Evolutionary conservation across 2,888 invertebrate genomes (phyloP).

Genomic region (Brachypterus glaber): DNA sequence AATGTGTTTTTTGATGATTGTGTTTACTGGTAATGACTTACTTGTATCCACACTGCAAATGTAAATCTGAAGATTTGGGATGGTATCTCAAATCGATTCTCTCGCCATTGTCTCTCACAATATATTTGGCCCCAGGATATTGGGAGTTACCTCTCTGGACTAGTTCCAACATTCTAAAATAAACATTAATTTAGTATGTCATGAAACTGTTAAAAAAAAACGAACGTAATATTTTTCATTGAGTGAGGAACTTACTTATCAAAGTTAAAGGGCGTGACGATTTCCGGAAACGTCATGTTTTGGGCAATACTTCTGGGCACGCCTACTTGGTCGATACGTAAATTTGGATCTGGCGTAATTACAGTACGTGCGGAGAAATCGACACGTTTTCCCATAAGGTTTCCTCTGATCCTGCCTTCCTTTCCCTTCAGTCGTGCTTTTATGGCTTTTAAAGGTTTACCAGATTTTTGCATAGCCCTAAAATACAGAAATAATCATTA

Average conservation of each 20-base stretch:
- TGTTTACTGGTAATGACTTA: constrained; percentile 20
- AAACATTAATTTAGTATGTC: constrained; percentile 12
- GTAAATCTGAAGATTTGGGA: constrained; percentile 93
- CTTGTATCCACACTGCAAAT: constrained; percentile 90
- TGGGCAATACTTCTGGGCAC: constrained; percentile 97
- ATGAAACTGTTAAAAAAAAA: not conserved
- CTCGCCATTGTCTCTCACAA: constrained; percentile 97
- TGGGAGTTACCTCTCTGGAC: constrained; percentile 95
- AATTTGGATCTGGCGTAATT: constrained; percentile 91
- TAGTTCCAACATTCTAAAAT: constrained; percentile 66
- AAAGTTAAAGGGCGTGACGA: constrained; percentile 98
- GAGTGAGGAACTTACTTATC: constrained; percentile 73
- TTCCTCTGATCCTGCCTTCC: constrained; percentile 97
- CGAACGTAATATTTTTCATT: constrained; percentile 10
- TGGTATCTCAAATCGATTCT: constrained; percentile 97
- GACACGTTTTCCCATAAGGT: constrained; percentile 99
- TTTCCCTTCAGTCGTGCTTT: constrained; percentile 96
- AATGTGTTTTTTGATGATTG: no score
- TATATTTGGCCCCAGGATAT: constrained; percentile 99
- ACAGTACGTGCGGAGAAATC: constrained; percentile 99
- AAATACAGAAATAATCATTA: constrained; percentile 26
- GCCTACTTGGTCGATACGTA: constrained; percentile 93
- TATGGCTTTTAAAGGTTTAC: constrained; percentile 94
- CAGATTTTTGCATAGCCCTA: constrained; percentile 97
- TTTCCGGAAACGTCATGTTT: constrained; percentile 97